Percentiles rank a stretch among this genome's conserved stretches.
These are phyloP conservation scores for Heliconius charithonia DNA, from an alignment of 2,888 invertebrate species.

Conservation along the genomic window DNA sequence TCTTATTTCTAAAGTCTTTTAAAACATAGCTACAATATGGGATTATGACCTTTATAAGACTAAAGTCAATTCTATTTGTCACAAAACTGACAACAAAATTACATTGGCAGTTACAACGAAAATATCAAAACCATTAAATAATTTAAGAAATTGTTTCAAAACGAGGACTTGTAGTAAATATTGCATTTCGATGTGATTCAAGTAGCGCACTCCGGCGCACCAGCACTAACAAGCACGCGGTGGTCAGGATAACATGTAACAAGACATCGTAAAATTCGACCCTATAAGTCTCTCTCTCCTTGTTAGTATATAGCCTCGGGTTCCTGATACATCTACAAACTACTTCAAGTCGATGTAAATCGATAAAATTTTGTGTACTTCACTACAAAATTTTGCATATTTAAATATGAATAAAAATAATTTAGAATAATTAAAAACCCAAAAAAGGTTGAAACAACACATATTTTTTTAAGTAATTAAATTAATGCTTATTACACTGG, in stretches of 20 bases:
- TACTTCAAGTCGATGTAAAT: not conserved
- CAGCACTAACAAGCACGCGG: constrained; percentile 12
- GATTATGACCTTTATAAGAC: not conserved
- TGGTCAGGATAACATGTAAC: constrained; percentile 12
- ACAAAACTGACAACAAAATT: constrained; percentile 43
- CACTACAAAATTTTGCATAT: not conserved
- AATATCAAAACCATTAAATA: constrained; percentile 40
- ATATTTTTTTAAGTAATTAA: constrained; percentile 14
- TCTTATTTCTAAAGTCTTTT: not conserved
- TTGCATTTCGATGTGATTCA: constrained; percentile 9
- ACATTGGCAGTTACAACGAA: constrained; percentile 25
- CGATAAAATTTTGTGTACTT: not conserved
- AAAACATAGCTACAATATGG: not conserved
- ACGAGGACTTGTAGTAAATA: constrained; percentile 34
- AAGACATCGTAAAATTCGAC: constrained; percentile 22
- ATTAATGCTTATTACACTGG: constrained; percentile 6
- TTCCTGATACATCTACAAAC: constrained; percentile 15
- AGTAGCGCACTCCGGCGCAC: constrained; percentile 19
- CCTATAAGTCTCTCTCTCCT: constrained; percentile 27
- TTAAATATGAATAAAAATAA: not conserved
- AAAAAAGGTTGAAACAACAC: constrained; percentile 9
- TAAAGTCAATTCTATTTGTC: constrained; percentile 18
- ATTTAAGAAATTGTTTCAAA: constrained; percentile 37
- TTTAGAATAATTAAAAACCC: not conserved
- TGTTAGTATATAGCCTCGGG: constrained; percentile 22